These are phyloP conservation scores for Anolis sagrei DNA, from an alignment of 2,113 vertebrate genomes.

Conservation along the genomic window DNA sequence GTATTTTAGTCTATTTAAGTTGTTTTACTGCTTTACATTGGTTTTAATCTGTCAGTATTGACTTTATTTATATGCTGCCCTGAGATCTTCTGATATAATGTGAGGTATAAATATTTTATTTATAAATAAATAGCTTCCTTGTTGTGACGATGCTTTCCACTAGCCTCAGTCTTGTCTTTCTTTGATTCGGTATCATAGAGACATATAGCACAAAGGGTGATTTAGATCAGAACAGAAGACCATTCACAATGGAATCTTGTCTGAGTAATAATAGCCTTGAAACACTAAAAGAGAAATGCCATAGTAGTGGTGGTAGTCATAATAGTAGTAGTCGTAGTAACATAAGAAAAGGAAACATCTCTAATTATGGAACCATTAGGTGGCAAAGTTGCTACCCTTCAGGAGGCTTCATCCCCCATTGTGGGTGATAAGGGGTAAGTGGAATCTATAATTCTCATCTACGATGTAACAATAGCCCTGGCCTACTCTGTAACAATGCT, in stretches of 20 bases:
- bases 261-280: not conserved
- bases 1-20: too few relatives aligned
- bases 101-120: too few relatives aligned
- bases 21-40: too few relatives aligned
- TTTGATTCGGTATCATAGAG: not conserved
- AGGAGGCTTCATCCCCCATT: not conserved
- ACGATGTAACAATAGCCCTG: not conserved
- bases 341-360: not conserved
- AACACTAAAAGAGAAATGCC: not conserved
- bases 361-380: fast-evolving
- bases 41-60: too few relatives aligned
- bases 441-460: not conserved
- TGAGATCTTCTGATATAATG: too few relatives aligned
- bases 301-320: not conserved
- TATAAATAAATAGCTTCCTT: too few relatives aligned
- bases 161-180: not conserved
- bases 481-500: conserved; percentile 12
- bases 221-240: not conserved
- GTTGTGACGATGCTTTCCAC: too few relatives aligned
- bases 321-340: not conserved
- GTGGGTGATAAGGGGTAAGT: not conserved
- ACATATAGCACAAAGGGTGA: not conserved
- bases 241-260: not conserved
- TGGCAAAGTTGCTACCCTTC: fast-evolving
- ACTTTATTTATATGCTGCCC: too few relatives aligned